Conservation (phyloP, 92 coral and sea anemone genomes). For the Siderastrea radians region DNA sequence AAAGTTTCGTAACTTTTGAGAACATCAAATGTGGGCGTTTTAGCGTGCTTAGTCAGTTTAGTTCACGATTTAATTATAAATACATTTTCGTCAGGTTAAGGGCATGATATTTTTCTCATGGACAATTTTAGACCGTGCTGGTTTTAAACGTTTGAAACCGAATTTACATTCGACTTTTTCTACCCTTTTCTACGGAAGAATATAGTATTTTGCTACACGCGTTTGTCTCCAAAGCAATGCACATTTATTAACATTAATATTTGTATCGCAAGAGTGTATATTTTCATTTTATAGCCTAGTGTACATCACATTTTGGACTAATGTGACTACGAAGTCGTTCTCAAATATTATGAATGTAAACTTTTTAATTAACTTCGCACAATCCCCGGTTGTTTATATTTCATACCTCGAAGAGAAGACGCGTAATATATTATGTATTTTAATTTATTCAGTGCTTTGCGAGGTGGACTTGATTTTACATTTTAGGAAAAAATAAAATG, state of each 20-base stretch:
- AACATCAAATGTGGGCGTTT: background rate
- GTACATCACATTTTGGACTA: background rate
- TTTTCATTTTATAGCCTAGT: slow-evolving; percentile 5
- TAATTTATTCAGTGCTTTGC: slow-evolving; percentile 21
- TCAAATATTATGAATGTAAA: background rate
- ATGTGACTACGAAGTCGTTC: background rate
- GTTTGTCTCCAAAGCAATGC: background rate
- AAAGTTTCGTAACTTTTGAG: background rate
- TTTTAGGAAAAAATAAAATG: background rate
- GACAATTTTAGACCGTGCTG: background rate
- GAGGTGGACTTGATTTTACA: slow-evolving; percentile 2
- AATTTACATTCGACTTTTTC: background rate
- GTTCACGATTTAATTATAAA: background rate
- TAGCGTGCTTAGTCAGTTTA: background rate
- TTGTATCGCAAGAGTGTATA: background rate
- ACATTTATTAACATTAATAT: background rate
- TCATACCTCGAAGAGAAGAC: background rate
- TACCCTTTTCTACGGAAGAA: background rate
- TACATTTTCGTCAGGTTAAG: background rate
- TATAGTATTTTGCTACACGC: background rate
- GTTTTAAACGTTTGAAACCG: background rate
- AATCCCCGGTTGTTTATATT: background rate
- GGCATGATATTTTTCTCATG: background rate
- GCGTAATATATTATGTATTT: slow-evolving; percentile 4
- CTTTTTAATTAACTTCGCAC: background rate